These are phyloP conservation scores for Latrodectus hesperus DNA, from an alignment of 2,888 invertebrate species.

Conservation along the genomic window DNA sequence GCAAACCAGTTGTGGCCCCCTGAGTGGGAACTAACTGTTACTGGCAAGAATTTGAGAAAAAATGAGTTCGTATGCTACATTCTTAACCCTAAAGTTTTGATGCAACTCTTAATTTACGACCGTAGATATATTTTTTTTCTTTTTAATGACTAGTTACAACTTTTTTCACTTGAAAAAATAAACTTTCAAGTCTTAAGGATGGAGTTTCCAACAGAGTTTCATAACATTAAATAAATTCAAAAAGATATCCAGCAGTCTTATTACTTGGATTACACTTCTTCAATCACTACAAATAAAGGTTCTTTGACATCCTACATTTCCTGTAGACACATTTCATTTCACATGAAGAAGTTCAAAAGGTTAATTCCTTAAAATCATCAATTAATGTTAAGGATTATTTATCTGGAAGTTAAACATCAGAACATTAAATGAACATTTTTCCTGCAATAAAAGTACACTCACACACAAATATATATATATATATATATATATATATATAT, in stretches of 20 bases:
- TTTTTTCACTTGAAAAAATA: neutral
- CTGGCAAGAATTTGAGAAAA: conserved; percentile 13
- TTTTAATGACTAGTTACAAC: conserved; percentile 14
- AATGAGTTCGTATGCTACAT: conserved; percentile 10
- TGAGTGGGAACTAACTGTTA: conserved; percentile 21
- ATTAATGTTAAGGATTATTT: too few species aligned
- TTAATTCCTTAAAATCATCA: too few species aligned
- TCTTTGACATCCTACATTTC: neutral
- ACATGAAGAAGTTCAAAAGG: neutral
- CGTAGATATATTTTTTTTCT: neutral
- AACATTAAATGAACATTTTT: too few species aligned
- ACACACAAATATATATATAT: too few species aligned
- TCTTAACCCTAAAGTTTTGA: neutral
- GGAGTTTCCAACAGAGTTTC: neutral
- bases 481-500: too few species aligned
- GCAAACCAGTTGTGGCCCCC: conserved; percentile 38
- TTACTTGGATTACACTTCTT: neutral
- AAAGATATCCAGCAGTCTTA: neutral
- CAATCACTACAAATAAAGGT: neutral
- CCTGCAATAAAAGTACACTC: too few species aligned
- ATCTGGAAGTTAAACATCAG: too few species aligned
- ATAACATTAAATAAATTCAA: conserved; percentile 5
- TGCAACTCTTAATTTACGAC: neutral
- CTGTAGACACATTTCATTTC: neutral
- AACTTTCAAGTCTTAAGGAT: too few species aligned